Evolutionary conservation across 2,797 vertebrate species (phyloP).

Genomic region (Halcyon badia): DNA sequence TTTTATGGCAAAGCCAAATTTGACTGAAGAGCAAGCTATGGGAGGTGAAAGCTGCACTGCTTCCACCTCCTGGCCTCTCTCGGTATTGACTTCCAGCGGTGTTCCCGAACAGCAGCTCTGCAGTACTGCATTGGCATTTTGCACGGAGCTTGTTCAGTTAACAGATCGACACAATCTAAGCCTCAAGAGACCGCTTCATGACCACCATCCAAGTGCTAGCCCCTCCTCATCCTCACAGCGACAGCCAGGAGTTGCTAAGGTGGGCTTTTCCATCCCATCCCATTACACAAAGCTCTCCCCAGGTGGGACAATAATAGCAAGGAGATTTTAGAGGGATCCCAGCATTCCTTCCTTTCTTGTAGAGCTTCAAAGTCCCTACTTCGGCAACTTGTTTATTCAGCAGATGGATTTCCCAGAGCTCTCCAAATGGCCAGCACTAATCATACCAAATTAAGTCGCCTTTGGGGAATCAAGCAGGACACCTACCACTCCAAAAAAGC

Average conservation of each 20-base stretch:
- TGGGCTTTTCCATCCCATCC: background rate
- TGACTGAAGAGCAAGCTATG: background rate
- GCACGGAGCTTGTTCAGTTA: rapidly evolving
- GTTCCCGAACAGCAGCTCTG: background rate
- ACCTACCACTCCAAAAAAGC: rapidly evolving
- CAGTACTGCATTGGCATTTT: background rate
- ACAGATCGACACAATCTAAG: rapidly evolving
- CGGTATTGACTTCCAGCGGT: background rate
- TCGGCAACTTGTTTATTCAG: background rate
- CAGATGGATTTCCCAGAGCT: background rate
- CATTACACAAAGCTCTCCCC: background rate
- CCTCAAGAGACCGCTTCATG: background rate
- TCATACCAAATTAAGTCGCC: background rate
- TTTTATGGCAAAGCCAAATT: background rate
- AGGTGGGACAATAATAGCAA: rapidly evolving
- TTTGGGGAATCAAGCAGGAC: background rate
- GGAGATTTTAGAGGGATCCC: background rate
- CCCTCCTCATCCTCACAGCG: background rate
- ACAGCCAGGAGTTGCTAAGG: background rate
- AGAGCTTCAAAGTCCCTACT: background rate
- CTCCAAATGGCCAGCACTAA: background rate
- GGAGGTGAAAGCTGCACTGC: background rate
- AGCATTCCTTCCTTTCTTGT: background rate
- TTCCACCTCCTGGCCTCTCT: constrained; percentile 55
- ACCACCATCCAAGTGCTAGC: background rate